Conservation (phyloP, 2,888 invertebrate genomes). For the Geotrupes spiniger region DNA sequence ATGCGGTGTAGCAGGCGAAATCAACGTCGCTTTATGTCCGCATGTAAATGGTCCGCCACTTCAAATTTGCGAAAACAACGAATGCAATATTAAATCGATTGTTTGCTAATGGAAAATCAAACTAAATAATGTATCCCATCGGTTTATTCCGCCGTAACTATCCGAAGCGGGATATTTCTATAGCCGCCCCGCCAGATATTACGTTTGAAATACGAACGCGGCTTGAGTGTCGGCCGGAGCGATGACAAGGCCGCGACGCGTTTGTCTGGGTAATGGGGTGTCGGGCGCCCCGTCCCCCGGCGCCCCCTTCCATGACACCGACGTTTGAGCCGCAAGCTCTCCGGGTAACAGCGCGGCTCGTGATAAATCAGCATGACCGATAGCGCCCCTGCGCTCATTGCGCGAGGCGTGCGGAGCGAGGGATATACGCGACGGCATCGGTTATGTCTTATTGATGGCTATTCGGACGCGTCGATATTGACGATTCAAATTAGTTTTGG, state of each 20-base stretch:
- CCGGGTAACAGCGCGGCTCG: constrained; percentile 33
- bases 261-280: constrained; percentile 40
- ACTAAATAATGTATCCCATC: constrained; percentile 16
- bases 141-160: constrained; percentile 10
- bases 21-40: too few relatives aligned
- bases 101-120: constrained; percentile 19
- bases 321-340: constrained; percentile 11
- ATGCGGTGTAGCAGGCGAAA: too few relatives aligned
- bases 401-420: constrained; percentile 25
- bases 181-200: constrained; percentile 17
- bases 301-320: constrained; percentile 26
- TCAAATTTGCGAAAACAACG: constrained; percentile 7
- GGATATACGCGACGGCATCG: constrained; percentile 14
- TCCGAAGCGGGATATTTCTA: constrained; percentile 20
- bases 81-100: background rate
- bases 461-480: background rate
- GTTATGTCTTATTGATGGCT: constrained; percentile 21
- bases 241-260: constrained; percentile 40
- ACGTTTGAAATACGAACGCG: constrained; percentile 21
- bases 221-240: constrained; percentile 34
- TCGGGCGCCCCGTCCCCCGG: constrained; percentile 25
- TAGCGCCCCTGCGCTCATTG: constrained; percentile 26
- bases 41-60: too few relatives aligned
- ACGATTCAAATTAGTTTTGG: constrained; percentile 8
- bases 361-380: constrained; percentile 38